Conservation (phyloP, 2,888 invertebrate species). For the Hololepta plana region DNA sequence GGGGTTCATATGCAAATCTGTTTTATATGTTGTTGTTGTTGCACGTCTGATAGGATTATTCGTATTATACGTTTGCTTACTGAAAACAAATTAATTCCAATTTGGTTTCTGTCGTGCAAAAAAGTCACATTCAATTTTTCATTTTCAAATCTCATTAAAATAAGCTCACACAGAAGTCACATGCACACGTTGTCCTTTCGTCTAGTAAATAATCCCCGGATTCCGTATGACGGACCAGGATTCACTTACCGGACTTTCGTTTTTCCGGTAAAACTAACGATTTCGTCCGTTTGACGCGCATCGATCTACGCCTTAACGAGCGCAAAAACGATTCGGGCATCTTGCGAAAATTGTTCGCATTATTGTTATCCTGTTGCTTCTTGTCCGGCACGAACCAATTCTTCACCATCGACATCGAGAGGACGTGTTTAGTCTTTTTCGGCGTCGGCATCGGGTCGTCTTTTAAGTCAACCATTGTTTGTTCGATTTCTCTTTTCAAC, state of each 20-base stretch:
- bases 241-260: conserved; percentile 57
- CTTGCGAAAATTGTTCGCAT: conserved; percentile 18
- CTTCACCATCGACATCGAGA: conserved; percentile 49
- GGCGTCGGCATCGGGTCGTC: conserved; percentile 21
- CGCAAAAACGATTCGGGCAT: conserved; percentile 60
- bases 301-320: conserved; percentile 49
- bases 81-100: no score
- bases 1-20: no score
- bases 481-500: no score
- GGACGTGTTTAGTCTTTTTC: conserved; percentile 21
- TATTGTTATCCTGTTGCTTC: conserved; percentile 12
- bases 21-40: no score
- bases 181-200: no score
- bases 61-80: no score
- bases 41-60: no score
- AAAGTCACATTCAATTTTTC: no score
- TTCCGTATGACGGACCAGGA: background rate
- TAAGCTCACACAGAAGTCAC: no score
- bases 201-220: background rate
- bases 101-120: no score
- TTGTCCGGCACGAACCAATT: conserved; percentile 49
- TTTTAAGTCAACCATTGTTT: conserved; percentile 24
- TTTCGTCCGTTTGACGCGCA: conserved; percentile 57
- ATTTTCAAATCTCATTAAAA: no score
- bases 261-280: conserved; percentile 57